phyloP scores from a whole-genome alignment of 2,888 invertebrate species.

The Hyposoter dolosus region DNA sequence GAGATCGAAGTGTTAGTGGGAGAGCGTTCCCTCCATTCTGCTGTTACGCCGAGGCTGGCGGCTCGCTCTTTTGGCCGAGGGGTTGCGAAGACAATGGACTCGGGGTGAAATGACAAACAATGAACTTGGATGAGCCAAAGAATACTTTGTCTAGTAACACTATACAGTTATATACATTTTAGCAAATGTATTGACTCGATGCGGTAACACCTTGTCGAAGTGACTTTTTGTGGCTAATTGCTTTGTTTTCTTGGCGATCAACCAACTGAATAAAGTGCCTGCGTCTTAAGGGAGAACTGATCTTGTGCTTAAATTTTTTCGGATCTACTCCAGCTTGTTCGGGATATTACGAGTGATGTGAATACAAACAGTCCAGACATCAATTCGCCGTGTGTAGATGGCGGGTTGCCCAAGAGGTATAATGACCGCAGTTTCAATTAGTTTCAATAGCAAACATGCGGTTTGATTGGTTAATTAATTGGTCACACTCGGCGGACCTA shows the following conservation, averaged over 20 bases:
- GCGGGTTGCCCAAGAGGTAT: neutral
- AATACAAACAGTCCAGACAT: neutral
- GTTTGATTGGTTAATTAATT: conserved; percentile 66
- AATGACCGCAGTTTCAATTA: neutral
- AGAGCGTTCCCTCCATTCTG: conserved; percentile 36
- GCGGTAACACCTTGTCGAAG: conserved; percentile 58
- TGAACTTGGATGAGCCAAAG: conserved; percentile 50
- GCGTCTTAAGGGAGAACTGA: neutral
- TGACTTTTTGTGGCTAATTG: conserved; percentile 75
- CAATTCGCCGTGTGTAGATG: neutral
- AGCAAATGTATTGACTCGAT: conserved; percentile 41
- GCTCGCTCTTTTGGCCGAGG: conserved; percentile 63
- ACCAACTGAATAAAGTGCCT: conserved; percentile 5
- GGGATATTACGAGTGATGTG: neutral
- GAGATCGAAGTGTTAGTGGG: conserved; percentile 37
- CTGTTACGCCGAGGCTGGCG: conserved; percentile 63
- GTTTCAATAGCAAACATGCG: conserved; percentile 6
- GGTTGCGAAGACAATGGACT: conserved; percentile 75
- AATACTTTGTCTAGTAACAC: conserved; percentile 49
- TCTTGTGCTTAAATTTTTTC: neutral
- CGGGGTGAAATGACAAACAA: conserved; percentile 64
- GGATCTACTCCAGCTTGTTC: neutral
- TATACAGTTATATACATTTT: conserved; percentile 33
- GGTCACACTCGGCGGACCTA: conserved; percentile 45
- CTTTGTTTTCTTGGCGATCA: conserved; percentile 55